Base-by-base conservation (phyloP, 2,797 vertebrate species). In the Gymnothorax javanicus region DNA sequence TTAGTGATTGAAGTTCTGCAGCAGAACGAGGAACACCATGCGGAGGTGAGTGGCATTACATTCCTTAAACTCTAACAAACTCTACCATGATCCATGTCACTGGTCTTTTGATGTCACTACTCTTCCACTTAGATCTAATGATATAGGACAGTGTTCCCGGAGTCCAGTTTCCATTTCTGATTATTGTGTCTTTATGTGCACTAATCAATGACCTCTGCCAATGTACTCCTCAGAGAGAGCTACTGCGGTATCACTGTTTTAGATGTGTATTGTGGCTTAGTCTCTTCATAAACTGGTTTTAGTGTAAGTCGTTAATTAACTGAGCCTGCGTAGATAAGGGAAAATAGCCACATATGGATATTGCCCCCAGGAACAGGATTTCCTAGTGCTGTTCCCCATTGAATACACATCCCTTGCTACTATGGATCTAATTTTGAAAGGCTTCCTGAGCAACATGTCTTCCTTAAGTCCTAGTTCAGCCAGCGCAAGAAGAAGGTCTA, bases 1-100 rank as follows among this genome's bases (percentile, higher is more conserved):
- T 92, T 99, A 96, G 98, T 99, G 95, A 99, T 99, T 94, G 99
- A 99, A 96, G 99, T 99, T 93, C 98, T 99, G 86, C 99, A 99
- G 93, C 98, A 99, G 94, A 99, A 99, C 13, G 98, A 99, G 95
- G 99, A 99, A 91, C 99, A 99, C 91, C 99, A 99, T 0, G 98
- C 99, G 33, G 99, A 99, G 98, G 99, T 99, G 97, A 99, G 98
- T 94, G 93, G 93, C 92, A 91, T 17, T 52, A 25, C 57, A 50
- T 54, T 91, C 90, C 90, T 90, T 91, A 90, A 9, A 23, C 60
- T 62, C 27, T 57, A 8, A 59, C 11, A 59, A 50, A 43, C 33
- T 43, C 33, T 43, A 1, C 33, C 57, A 33, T 7, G 81, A 85
- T 79, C 50, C 57, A 27, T 7, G 20, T 33, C 56, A 85, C 27